Percentiles rank a stretch among this genome's conserved stretches.
Conservation (phyloP, 2,888 invertebrate species). For the Drosophila kuntzei region DNA sequence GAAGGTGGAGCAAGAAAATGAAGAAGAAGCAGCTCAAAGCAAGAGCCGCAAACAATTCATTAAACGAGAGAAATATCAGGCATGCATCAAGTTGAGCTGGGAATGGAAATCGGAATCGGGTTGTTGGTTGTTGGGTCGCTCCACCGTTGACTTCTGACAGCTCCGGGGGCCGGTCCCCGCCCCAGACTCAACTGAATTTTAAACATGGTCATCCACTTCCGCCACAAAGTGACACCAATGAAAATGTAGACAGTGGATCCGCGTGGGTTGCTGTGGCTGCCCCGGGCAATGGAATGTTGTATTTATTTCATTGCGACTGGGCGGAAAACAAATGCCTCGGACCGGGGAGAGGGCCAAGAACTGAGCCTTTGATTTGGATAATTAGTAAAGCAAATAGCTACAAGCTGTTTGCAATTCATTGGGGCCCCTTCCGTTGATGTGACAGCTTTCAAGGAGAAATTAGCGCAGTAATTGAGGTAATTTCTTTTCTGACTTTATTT, state of each 20-base stretch:
- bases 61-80: slow-evolving; percentile 70
- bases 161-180: slow-evolving; percentile 24
- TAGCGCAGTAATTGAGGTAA: slow-evolving; percentile 79
- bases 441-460: slow-evolving; percentile 59
- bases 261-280: slow-evolving; percentile 52
- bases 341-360: slow-evolving; percentile 11
- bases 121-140: slow-evolving; percentile 23
- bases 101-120: slow-evolving; percentile 22
- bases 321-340: slow-evolving; percentile 57
- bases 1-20: slow-evolving; percentile 2
- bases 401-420: slow-evolving; percentile 79
- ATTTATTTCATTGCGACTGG: slow-evolving; percentile 73
- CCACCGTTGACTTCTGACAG: slow-evolving; percentile 66
- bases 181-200: slow-evolving; percentile 51
- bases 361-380: slow-evolving; percentile 77
- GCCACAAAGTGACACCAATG: slow-evolving; percentile 84
- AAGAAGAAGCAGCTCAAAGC: slow-evolving; percentile 48
- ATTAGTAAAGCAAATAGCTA: slow-evolving; percentile 83
- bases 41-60: slow-evolving; percentile 79
- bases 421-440: slow-evolving; percentile 35
- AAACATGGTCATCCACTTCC: slow-evolving; percentile 84
- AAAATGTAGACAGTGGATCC: slow-evolving; percentile 51
- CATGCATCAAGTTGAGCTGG: slow-evolving; percentile 63
- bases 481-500: slow-evolving; percentile 56
- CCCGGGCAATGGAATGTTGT: slow-evolving; percentile 73